Conservation (phyloP, 2,888 invertebrate genomes). For the Euplagia quadripunctaria region DNA sequence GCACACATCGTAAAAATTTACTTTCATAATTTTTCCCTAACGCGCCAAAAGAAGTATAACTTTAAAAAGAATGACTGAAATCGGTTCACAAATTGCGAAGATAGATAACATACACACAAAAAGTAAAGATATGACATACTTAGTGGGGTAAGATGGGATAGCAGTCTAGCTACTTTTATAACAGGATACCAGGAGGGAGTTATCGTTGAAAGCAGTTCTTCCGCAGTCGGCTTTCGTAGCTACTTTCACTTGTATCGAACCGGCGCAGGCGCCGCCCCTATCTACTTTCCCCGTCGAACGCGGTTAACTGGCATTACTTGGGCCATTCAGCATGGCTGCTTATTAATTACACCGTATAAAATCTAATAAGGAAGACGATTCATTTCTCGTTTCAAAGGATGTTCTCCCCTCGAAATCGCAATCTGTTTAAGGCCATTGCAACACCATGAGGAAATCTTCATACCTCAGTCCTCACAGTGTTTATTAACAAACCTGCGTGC, state of each 20-base stretch:
- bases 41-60: no score
- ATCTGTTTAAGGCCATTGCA: no score
- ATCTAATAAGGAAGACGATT: background rate
- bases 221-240: constrained; percentile 55
- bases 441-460: no score
- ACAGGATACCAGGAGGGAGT: constrained; percentile 53
- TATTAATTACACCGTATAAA: constrained; percentile 22
- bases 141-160: background rate
- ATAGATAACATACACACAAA: no score
- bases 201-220: constrained; percentile 62
- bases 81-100: no score
- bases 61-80: no score
- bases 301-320: constrained; percentile 37
- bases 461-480: no score
- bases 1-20: no score
- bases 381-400: no score
- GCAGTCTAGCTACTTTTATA: constrained; percentile 26
- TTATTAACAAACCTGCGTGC: no score
- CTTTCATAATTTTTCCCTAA: no score
- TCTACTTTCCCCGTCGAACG: constrained; percentile 58
- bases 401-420: no score
- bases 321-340: constrained; percentile 5
- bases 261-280: constrained; percentile 52
- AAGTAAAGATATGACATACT: background rate
- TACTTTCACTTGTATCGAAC: constrained; percentile 67